Evolutionary conservation across 2,797 vertebrate species (phyloP).

Genomic region (Tamandua tetradactyla): DNA sequence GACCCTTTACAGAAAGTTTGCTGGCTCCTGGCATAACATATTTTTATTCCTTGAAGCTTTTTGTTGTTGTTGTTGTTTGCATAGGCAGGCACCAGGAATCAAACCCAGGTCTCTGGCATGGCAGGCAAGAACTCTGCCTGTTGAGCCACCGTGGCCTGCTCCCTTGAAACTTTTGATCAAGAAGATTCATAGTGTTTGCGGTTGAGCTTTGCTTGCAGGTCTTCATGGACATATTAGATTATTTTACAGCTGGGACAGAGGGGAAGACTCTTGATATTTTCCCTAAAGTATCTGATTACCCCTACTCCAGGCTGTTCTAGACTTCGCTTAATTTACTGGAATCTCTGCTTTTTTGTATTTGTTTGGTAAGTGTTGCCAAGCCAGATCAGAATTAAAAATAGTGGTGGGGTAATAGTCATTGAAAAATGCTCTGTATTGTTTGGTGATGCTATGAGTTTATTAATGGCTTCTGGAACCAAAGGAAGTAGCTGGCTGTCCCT

Average conservation of each 20-base stretch:
- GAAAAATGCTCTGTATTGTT: background rate
- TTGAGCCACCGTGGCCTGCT: no score
- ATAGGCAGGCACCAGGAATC: no score
- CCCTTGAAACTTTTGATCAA: background rate
- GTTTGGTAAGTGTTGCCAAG: background rate
- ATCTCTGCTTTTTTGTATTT: background rate
- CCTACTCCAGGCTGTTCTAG: background rate
- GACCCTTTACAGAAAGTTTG: background rate
- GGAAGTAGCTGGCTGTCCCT: background rate
- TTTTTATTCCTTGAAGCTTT: no score
- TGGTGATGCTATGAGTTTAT: background rate
- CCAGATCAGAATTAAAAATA: background rate
- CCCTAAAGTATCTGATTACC: background rate
- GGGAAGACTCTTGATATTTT: no score
- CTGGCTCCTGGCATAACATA: background rate
- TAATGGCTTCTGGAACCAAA: background rate
- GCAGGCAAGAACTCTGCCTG: no score
- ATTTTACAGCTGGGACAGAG: background rate
- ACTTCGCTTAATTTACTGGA: background rate
- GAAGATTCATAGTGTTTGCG: background rate
- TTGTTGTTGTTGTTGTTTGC: no score
- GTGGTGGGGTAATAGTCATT: background rate
- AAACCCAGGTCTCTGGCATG: no score
- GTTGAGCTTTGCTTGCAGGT: background rate
- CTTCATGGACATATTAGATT: background rate